Evolutionary conservation across 2,797 vertebrate genomes (phyloP).

Genomic region (Lacerta bilineata): DNA sequence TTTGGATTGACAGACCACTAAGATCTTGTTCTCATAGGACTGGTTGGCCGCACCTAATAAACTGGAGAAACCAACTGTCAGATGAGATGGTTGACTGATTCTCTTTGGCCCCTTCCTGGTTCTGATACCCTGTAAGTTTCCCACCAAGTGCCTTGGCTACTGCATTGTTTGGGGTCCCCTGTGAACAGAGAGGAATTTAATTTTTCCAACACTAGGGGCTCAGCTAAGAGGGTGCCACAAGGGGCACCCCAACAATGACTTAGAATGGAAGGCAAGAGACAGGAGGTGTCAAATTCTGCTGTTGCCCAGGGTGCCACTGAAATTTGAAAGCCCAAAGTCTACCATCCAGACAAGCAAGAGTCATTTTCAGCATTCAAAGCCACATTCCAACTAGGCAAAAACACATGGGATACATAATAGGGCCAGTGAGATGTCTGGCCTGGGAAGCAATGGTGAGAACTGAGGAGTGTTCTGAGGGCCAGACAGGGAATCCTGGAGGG

Average conservation of each 20-base stretch:
- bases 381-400: no score
- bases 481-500: no score
- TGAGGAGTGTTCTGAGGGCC: not conserved
- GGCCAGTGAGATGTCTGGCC: no score
- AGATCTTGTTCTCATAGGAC: conserved; percentile 15
- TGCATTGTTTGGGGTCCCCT: conserved; percentile 33
- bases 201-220: not conserved
- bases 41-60: conserved; percentile 21
- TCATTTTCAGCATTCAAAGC: no score
- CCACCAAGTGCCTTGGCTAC: conserved; percentile 64
- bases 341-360: no score
- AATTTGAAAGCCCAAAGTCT: no score
- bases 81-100: conserved; percentile 32
- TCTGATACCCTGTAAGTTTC: conserved; percentile 33
- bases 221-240: not conserved
- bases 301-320: no score
- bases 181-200: not conserved
- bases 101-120: conserved; percentile 43
- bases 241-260: no score
- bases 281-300: no score
- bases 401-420: not conserved
- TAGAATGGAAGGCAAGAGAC: no score
- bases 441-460: not conserved
- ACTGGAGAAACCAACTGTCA: conserved; percentile 33
- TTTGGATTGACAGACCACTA: no score